Base-by-base conservation (phyloP, 2,113 vertebrate species). In the Gallinago paraguaiae region DNA sequence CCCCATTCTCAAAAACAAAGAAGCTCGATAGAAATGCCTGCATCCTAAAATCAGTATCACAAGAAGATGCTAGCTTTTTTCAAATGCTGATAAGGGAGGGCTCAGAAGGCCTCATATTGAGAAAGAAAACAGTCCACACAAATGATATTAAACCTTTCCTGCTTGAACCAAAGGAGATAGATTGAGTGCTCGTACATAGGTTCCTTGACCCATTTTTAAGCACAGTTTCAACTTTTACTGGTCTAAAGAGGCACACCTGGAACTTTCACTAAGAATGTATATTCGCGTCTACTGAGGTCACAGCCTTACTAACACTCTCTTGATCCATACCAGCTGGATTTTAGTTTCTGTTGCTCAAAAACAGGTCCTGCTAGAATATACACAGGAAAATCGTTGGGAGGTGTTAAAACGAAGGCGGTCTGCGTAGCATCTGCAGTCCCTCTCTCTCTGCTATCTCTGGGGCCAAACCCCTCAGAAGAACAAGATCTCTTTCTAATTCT, bases 1-100 rank as follows among this genome's bases (percentile, higher is more conserved):
- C 28, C 37, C 8, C 15, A 16, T n/a, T 74, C 45, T 48, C 53
- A 39, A 65, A 75, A 87, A 28, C 13, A 3, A 69, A 11, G 70
- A 88, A 67, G 24, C 31, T 81, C 22, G 27, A 17, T 0, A 0
- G 0, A 76, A 31, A 7, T 45, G 28, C 35, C 39, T 45, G 35
- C 57, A 50, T 81, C 25, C 60, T 37, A 50, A 88, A 77, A 50
- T 83, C 37, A n/a, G 9, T 37, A 7, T 24, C 17, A 61, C 39
- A 22, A 87, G 3, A 31, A 72, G 31, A 68, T 51, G 43, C 1
- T 27, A 8, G 16, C 23, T n/a, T 85, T 69, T 57, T 71, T 86
- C n/a, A 46, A 50, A 87, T 60, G 28, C 11, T 31, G 24, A 4
- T 43, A 69, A 69, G 31, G 20, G 33, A 3, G 28, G 71, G 13